Percentiles rank a stretch among this genome's conserved stretches.
These are phyloP conservation scores for Leptarthrus brevirostris DNA, from an alignment of 2,888 invertebrate species.

Conservation along the genomic window DNA sequence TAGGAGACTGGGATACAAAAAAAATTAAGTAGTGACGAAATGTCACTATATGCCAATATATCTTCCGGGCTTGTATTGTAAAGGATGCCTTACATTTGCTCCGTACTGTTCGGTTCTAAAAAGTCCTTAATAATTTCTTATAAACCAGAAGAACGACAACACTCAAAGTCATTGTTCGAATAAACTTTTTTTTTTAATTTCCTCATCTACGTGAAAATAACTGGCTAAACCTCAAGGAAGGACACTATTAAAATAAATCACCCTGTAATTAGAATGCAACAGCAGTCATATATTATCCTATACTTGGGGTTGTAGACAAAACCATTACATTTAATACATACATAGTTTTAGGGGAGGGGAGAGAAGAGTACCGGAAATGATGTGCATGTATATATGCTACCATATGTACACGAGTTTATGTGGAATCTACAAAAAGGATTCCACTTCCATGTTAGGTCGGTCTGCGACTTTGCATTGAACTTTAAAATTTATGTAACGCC, in stretches of 20 bases:
- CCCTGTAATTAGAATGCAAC: conserved; percentile 14
- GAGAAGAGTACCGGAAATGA: neutral
- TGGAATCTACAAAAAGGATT: neutral
- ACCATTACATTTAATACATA: too few relatives aligned
- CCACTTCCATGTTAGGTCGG: neutral
- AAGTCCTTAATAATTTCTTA: too few relatives aligned
- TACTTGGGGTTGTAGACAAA: neutral
- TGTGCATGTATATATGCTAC: neutral
- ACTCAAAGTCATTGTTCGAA: too few relatives aligned
- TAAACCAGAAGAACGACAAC: too few relatives aligned
- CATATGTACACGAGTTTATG: neutral
- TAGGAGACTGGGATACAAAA: too few relatives aligned
- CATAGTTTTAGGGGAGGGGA: neutral
- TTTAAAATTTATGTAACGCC: conserved; percentile 18
- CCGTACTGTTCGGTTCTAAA: too few relatives aligned
- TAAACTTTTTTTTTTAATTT: too few relatives aligned
- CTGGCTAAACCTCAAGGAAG: neutral
- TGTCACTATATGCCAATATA: too few relatives aligned
- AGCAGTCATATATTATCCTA: neutral
- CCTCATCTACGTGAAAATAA: neutral
- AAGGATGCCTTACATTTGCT: too few relatives aligned
- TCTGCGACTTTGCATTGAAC: conserved; percentile 17
- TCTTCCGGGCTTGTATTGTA: too few relatives aligned
- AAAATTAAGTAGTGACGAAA: too few relatives aligned
- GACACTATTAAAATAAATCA: neutral